These are phyloP conservation scores for Drosophila setosimentum DNA, from an alignment of 2,888 invertebrate genomes.

Conservation along the genomic window DNA sequence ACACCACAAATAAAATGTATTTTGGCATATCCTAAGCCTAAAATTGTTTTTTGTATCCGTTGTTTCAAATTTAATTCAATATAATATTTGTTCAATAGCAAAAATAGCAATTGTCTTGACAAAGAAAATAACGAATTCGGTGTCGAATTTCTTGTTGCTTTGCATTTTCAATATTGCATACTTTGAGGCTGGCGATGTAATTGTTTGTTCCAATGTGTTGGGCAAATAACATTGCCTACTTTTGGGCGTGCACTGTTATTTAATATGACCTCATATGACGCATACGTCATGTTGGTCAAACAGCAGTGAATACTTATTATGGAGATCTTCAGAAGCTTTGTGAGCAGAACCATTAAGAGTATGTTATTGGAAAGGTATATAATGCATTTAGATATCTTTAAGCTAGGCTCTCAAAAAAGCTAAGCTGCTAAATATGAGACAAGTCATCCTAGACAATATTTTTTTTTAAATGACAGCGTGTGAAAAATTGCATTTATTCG, in stretches of 20 bases:
- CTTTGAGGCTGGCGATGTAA: slow-evolving; percentile 46
- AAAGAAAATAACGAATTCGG: slow-evolving; percentile 3
- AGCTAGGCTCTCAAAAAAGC: background rate
- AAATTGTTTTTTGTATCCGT: background rate
- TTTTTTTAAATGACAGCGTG: slow-evolving; percentile 61
- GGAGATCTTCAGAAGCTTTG: background rate
- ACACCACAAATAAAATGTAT: background rate
- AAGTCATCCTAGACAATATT: slow-evolving; percentile 4
- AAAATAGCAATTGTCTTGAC: background rate
- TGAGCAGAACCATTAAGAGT: background rate
- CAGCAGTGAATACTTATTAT: background rate
- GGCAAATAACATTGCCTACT: slow-evolving; percentile 53
- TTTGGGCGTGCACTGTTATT: slow-evolving; percentile 42
- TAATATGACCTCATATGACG: slow-evolving; percentile 20
- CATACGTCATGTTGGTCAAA: slow-evolving; percentile 33
- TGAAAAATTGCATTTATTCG: slow-evolving; percentile 68
- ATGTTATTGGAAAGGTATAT: slow-evolving; percentile 1
- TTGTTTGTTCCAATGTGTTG: slow-evolving; percentile 27
- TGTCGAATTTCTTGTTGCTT: background rate
- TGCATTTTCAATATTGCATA: slow-evolving; percentile 30
- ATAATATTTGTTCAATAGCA: background rate
- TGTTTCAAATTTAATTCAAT: background rate
- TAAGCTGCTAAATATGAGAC: slow-evolving; percentile 15
- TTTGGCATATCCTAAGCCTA: background rate
- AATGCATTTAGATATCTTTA: background rate